Evolutionary conservation across 1,140 invertebrate genomes (phyloP).

Genomic region (Hyles vespertilio): DNA sequence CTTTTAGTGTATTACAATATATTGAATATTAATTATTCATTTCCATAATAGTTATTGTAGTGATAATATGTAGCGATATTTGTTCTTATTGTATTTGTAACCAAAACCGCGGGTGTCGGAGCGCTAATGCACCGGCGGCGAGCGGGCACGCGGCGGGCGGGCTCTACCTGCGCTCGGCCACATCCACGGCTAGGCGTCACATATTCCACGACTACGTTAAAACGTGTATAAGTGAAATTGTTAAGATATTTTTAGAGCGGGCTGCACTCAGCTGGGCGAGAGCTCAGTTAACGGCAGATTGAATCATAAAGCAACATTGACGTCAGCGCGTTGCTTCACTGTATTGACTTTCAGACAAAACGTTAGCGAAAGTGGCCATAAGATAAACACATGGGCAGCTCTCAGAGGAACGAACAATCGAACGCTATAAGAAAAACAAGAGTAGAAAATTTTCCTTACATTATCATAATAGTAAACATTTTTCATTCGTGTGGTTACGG

Average conservation of each 20-base stretch:
- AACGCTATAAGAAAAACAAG: neutral
- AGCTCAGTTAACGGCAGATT: conserved; percentile 58
- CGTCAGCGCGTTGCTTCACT: conserved; percentile 48
- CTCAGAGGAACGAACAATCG: conserved; percentile 3
- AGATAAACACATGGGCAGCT: conserved; percentile 24
- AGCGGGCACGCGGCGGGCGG: too few species aligned
- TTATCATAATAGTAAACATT: neutral
- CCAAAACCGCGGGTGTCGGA: too few species aligned
- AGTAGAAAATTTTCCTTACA: conserved; percentile 3
- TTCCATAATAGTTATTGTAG: too few species aligned
- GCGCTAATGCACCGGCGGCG: too few species aligned
- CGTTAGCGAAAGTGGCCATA: conserved; percentile 37
- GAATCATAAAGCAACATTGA: conserved; percentile 67
- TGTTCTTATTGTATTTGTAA: too few species aligned
- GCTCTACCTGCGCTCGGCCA: too few species aligned
- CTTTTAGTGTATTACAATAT: too few species aligned
- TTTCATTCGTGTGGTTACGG: neutral
- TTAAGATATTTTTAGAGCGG: conserved; percentile 65
- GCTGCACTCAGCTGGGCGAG: conserved; percentile 64
- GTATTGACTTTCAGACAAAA: conserved; percentile 34
- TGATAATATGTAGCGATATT: too few species aligned
- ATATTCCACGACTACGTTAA: conserved; percentile 21
- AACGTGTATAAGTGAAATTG: conserved; percentile 47
- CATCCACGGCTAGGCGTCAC: neutral
- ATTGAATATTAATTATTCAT: too few species aligned